phyloP scores from a whole-genome alignment of 2,113 vertebrate species.

The human region DNA sequence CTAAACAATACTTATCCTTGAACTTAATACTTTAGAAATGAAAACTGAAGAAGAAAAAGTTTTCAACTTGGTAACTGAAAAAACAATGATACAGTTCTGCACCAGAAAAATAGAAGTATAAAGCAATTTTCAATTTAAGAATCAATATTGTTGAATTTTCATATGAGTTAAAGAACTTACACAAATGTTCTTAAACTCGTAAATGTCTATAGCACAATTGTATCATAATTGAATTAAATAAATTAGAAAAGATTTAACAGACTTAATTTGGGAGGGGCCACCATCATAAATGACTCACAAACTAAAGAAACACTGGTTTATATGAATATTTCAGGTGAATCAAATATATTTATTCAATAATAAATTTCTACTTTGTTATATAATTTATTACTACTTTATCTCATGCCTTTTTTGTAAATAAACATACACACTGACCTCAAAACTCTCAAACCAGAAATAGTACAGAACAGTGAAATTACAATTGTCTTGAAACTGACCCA shows the following conservation, averaged over 20 bases:
- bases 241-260: not conserved
- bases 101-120: not conserved
- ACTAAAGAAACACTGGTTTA: not conserved
- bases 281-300: not conserved
- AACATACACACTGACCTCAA: not conserved
- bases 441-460: not conserved
- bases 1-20: not conserved
- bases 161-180: not conserved
- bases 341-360: not conserved
- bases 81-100: not conserved
- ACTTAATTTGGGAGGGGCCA: not conserved
- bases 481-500: not conserved
- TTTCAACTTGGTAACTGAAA: not conserved
- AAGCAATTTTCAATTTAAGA: not conserved
- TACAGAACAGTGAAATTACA: not conserved
- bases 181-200: not conserved
- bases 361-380: not conserved
- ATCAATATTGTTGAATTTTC: not conserved
- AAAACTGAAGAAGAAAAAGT: not conserved
- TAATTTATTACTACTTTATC: not conserved
- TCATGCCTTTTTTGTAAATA: not conserved
- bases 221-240: not conserved
- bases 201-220: not conserved
- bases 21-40: constrained; percentile 23
- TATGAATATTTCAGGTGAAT: not conserved